phyloP scores from a whole-genome alignment of 2,113 vertebrate species.

The Dolichotis patagonum region DNA sequence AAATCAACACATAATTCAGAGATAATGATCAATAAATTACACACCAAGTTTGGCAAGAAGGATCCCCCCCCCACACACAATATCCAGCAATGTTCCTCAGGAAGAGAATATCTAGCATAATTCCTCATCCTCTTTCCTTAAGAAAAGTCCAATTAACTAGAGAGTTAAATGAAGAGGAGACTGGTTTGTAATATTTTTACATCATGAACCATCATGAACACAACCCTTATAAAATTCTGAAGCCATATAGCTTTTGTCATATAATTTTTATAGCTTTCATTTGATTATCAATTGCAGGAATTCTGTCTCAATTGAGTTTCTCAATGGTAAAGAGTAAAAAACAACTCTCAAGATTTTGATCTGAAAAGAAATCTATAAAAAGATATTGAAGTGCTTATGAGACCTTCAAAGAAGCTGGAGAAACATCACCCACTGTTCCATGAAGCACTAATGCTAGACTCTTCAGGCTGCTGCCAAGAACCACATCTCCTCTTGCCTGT shows the following conservation, averaged over 20 bases:
- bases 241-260: not conserved
- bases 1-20: slow-evolving; percentile 5
- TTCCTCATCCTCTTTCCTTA: not conserved
- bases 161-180: not conserved
- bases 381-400: not conserved
- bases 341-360: not conserved
- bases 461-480: not conserved
- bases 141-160: not conserved
- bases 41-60: not conserved
- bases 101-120: not conserved
- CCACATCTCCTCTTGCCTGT: not conserved
- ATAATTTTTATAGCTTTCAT: not conserved
- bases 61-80: not conserved
- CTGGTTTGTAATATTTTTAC: not conserved
- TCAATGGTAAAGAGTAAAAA: not conserved
- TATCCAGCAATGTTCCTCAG: not conserved
- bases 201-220: not conserved
- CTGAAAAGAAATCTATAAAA: not conserved
- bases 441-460: not conserved
- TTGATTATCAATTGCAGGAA: slow-evolving; percentile 16
- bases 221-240: slow-evolving; percentile 11
- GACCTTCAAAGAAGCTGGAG: not conserved
- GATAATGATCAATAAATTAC: not conserved
- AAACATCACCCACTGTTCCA: not conserved
- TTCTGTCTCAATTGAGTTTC: not conserved